Percentiles rank a stretch among this genome's conserved stretches.
These are phyloP conservation scores for Lasius platythorax DNA, from an alignment of 2,888 invertebrate species.

Conservation along the genomic window DNA sequence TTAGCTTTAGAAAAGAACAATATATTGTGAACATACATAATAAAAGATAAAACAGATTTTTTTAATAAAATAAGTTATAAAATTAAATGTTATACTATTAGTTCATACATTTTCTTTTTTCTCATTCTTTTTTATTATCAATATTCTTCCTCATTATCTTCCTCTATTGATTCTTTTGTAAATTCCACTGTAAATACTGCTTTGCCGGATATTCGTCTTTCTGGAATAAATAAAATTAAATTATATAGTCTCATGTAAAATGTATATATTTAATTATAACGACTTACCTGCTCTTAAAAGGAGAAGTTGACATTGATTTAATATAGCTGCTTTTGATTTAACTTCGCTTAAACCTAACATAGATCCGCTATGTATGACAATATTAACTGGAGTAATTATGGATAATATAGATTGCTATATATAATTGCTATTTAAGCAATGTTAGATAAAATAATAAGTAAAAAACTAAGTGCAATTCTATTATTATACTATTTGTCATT, in stretches of 20 bases:
- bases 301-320: slow-evolving; percentile 88
- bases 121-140: background rate
- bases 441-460: slow-evolving; percentile 11
- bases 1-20: background rate
- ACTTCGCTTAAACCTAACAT: slow-evolving; percentile 91
- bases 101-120: background rate
- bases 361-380: slow-evolving; percentile 86
- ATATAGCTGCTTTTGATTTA: slow-evolving; percentile 90
- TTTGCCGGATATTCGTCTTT: slow-evolving; percentile 81
- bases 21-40: background rate
- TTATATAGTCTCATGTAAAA: background rate
- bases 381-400: slow-evolving; percentile 48
- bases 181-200: slow-evolving; percentile 76
- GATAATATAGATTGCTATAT: slow-evolving; percentile 36
- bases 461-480: background rate
- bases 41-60: background rate
- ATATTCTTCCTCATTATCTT: background rate
- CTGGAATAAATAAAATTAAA: slow-evolving; percentile 70
- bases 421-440: background rate
- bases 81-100: background rate
- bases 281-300: slow-evolving; percentile 89
- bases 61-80: background rate
- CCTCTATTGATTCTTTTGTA: slow-evolving; percentile 28
- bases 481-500: background rate
- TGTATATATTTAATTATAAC: background rate